Percentiles rank a stretch among this genome's conserved stretches.
These are phyloP conservation scores for Atta texana DNA, from an alignment of 1,140 invertebrate genomes.

Conservation along the genomic window DNA sequence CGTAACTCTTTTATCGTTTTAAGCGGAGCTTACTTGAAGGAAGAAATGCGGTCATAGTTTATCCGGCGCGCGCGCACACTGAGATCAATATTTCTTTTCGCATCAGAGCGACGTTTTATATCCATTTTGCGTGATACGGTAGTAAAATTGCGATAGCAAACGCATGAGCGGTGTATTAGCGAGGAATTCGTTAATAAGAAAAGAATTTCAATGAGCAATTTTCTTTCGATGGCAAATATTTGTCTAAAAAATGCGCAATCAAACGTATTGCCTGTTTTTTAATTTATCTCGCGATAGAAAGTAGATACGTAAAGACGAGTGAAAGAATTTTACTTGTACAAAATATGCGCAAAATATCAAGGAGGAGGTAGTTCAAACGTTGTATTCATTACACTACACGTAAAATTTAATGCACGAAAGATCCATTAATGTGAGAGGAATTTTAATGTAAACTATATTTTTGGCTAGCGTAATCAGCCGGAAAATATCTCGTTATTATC, in stretches of 20 bases:
- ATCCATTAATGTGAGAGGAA: not conserved
- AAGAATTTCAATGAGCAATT: not conserved
- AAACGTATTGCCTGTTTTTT: not conserved
- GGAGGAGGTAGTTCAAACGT: not conserved
- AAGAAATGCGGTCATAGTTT: constrained; percentile 44
- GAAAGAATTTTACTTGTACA: not conserved
- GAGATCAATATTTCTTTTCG: constrained; percentile 55
- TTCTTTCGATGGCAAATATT: not conserved
- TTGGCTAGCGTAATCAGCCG: constrained; percentile 11
- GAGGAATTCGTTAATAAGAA: constrained; percentile 4
- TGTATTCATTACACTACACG: not conserved
- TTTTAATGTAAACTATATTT: constrained; percentile 18
- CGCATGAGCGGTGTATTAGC: not conserved
- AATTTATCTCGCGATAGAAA: not conserved
- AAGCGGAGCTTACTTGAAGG: constrained; percentile 48
- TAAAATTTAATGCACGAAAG: constrained; percentile 7
- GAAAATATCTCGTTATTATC: constrained; percentile 42
- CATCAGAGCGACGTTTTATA: not conserved
- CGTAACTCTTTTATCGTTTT: constrained; percentile 62
- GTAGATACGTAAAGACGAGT: not conserved
- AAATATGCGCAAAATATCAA: not conserved
- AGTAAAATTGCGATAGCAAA: not conserved
- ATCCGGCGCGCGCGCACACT: not conserved
- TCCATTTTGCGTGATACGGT: not conserved
- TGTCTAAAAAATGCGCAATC: not conserved